Evolutionary conservation across 2,888 invertebrate species (phyloP).

Genomic region (Scaptomyza polygonia): DNA sequence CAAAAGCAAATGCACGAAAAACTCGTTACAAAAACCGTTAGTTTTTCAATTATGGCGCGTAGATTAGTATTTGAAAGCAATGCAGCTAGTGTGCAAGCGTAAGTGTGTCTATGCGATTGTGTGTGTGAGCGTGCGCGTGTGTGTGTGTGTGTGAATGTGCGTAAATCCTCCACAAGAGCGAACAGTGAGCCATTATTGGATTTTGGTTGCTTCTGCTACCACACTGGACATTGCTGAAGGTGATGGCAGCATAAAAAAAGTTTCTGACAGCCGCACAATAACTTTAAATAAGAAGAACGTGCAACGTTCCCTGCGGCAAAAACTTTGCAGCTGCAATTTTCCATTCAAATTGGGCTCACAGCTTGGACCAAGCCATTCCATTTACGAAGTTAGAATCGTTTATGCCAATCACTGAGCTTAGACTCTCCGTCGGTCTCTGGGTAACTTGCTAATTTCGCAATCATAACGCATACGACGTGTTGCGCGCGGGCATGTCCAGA

Average conservation of each 20-base stretch:
- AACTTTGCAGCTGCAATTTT: conserved; percentile 54
- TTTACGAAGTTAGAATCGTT: conserved; percentile 37
- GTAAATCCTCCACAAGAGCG: conserved; percentile 63
- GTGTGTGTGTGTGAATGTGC: conserved; percentile 32
- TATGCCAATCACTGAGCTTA: conserved; percentile 23
- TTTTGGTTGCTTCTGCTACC: conserved; percentile 42
- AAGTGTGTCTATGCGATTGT: conserved; percentile 7
- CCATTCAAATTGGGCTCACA: conserved; percentile 45
- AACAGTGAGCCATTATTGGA: conserved; percentile 65
- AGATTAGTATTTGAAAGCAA: conserved; percentile 77
- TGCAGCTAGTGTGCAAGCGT: conserved; percentile 22
- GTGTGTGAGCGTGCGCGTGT: conserved; percentile 3
- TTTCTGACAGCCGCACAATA: conserved; percentile 70
- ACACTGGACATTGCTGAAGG: conserved; percentile 46
- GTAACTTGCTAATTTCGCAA: conserved; percentile 17
- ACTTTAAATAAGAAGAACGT: conserved; percentile 69
- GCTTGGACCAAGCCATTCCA: conserved; percentile 10
- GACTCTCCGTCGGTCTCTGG: background rate
- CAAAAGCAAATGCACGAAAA: conserved; percentile 67
- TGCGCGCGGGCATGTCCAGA: background rate
- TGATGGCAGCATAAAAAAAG: conserved; percentile 40
- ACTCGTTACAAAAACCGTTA: conserved; percentile 76
- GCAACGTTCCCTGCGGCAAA: conserved; percentile 20
- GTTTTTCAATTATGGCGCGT: conserved; percentile 77
- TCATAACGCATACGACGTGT: conserved; percentile 49